Evolutionary conservation across 2,113 vertebrate genomes (phyloP).

Genomic region (Sander lucioperca): DNA sequence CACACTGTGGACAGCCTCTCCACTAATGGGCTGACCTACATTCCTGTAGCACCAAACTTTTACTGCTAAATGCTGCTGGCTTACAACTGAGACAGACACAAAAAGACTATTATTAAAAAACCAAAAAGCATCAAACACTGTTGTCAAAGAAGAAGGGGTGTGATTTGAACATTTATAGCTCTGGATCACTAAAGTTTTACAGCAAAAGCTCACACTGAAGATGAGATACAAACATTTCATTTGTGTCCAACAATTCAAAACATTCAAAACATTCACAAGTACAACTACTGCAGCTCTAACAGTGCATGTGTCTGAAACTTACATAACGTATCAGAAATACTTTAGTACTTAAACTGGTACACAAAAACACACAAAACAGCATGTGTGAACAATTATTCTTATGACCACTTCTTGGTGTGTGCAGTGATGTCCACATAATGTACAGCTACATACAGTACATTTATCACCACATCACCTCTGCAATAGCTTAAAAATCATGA

Average conservation of each 20-base stretch:
- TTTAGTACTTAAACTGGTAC: neutral
- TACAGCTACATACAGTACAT: neutral
- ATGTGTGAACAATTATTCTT: neutral
- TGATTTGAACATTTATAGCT: constrained; percentile 39
- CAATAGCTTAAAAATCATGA: neutral
- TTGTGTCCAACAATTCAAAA: constrained; percentile 13
- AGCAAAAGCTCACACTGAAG: constrained; percentile 26
- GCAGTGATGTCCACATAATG: too few species aligned
- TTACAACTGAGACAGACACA: constrained; percentile 40
- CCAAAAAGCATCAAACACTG: constrained; percentile 18
- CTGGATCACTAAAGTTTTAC: constrained; percentile 11
- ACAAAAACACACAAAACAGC: neutral
- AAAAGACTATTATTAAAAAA: constrained; percentile 51
- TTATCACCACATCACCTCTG: neutral
- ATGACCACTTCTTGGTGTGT: neutral
- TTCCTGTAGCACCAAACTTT: constrained; percentile 59
- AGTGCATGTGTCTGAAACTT: neutral
- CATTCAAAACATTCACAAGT: neutral
- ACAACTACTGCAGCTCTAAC: neutral
- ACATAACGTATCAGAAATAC: neutral
- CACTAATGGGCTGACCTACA: constrained; percentile 72
- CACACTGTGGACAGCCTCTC: constrained; percentile 36
- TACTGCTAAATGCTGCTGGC: constrained; percentile 39
- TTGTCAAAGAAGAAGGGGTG: constrained; percentile 5
- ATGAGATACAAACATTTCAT: constrained; percentile 19